Evolutionary conservation across 2,888 invertebrate genomes (phyloP).

Genomic region (Lottia gigantea): DNA sequence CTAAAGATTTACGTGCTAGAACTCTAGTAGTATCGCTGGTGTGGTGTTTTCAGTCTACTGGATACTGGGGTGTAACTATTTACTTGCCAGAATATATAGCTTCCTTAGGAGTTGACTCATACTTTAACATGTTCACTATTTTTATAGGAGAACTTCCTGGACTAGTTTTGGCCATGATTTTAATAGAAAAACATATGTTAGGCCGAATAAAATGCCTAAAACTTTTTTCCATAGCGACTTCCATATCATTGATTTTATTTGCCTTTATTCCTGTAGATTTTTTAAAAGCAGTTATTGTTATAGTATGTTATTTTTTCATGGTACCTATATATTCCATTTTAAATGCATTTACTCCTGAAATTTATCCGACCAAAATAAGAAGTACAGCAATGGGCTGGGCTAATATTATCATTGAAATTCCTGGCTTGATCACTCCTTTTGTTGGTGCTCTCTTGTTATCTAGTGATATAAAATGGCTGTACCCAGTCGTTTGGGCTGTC

Average conservation of each 20-base stretch:
- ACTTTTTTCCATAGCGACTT: constrained; percentile 48
- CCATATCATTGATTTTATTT: constrained; percentile 43
- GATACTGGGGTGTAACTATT: constrained; percentile 58
- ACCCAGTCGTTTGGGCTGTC: constrained; percentile 52
- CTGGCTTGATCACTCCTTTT: constrained; percentile 53
- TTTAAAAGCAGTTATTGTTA: constrained; percentile 49
- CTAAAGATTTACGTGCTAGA: constrained; percentile 32
- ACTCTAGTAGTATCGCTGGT: constrained; percentile 44
- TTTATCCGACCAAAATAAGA: constrained; percentile 52
- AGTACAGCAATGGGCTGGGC: constrained; percentile 56
- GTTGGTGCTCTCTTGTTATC: constrained; percentile 50
- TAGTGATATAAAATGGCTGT: constrained; percentile 49
- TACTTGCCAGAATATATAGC: constrained; percentile 57
- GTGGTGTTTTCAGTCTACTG: constrained; percentile 56
- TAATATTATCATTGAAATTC: constrained; percentile 50
- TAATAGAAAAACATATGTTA: constrained; percentile 51
- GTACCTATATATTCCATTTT: constrained; percentile 58
- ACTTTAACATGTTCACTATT: constrained; percentile 55
- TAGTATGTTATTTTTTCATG: constrained; percentile 57
- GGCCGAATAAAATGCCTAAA: constrained; percentile 55
- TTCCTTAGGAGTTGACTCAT: constrained; percentile 46
- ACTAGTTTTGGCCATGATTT: constrained; percentile 50
- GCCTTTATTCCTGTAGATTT: constrained; percentile 45
- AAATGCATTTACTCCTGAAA: constrained; percentile 57
- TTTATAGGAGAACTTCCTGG: constrained; percentile 59